These are phyloP conservation scores for Sebastolobus alascanus DNA, from an alignment of 2,797 vertebrate genomes.

Conservation along the genomic window DNA sequence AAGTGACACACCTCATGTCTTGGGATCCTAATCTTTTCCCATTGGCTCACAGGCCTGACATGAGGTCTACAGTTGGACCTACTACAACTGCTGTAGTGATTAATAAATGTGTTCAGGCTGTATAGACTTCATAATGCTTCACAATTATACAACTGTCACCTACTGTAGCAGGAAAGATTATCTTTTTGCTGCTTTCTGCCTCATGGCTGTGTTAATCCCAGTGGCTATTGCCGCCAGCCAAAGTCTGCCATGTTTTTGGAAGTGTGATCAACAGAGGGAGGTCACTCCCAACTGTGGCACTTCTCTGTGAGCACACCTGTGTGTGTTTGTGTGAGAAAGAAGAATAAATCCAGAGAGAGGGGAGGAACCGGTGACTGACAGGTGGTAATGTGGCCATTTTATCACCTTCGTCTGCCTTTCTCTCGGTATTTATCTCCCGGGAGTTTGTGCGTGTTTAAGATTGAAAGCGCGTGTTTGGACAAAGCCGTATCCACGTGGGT, in stretches of 20 bases:
- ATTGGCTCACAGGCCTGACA: neutral
- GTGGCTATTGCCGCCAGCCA: neutral
- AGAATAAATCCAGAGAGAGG: neutral
- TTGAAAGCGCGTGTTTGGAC: slow-evolving; percentile 17
- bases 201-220: slow-evolving; percentile 14
- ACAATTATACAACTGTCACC: neutral
- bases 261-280: slow-evolving; percentile 43
- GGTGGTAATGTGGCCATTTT: slow-evolving; percentile 51
- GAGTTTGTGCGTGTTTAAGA: slow-evolving; percentile 21
- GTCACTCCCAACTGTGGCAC: neutral
- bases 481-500: slow-evolving; percentile 2
- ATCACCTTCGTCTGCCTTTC: slow-evolving; percentile 38
- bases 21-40: neutral
- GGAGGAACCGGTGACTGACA: slow-evolving; percentile 31
- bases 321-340: slow-evolving; percentile 6
- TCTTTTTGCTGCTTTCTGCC: neutral
- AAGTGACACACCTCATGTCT: neutral
- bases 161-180: neutral
- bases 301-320: slow-evolving; percentile 8
- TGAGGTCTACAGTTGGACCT: neutral
- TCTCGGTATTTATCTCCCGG: slow-evolving; percentile 4
- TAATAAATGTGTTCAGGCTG: slow-evolving; percentile 1
- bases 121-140: neutral
- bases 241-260: slow-evolving; percentile 28
- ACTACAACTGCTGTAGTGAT: neutral